Evolutionary conservation across 2,113 vertebrate genomes (phyloP).

Genomic region (Pteruthius melanotis): DNA sequence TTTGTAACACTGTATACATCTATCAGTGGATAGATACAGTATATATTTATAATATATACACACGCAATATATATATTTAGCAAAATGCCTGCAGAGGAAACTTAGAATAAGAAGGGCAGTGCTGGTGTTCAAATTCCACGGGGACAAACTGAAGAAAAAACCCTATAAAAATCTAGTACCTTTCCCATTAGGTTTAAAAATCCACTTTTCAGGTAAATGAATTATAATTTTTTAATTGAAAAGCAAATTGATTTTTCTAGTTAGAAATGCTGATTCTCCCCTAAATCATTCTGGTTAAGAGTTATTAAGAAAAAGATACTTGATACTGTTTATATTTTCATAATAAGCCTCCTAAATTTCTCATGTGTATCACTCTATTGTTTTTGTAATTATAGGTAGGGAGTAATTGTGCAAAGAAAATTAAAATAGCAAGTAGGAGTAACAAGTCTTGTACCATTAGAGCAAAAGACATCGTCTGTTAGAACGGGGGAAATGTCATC

Average conservation of each 20-base stretch:
- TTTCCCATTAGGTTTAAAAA: neutral
- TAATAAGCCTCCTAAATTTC: conserved; percentile 40
- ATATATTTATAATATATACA: conserved; percentile 68
- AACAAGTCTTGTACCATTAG: conserved; percentile 32
- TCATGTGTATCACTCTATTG: conserved; percentile 23
- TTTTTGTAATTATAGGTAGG: conserved; percentile 57
- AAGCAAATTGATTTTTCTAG: conserved; percentile 59
- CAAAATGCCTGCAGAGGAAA: conserved; percentile 53
- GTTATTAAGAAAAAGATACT: conserved; percentile 39
- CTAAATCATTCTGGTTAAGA: conserved; percentile 47
- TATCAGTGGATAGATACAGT: conserved; percentile 49
- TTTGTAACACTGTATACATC: conserved; percentile 55
- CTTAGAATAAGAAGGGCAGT: conserved; percentile 50
- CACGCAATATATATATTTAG: conserved; percentile 39
- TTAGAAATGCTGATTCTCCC: conserved; percentile 37
- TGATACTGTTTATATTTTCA: conserved; percentile 52
- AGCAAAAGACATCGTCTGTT: neutral
- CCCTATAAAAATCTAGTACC: neutral
- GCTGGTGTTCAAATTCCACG: conserved; percentile 14
- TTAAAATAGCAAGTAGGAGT: conserved; percentile 44
- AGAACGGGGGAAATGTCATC: neutral
- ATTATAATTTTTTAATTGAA: conserved; percentile 49
- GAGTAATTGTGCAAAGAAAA: conserved; percentile 37
- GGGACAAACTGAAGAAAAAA: neutral
- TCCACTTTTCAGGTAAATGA: neutral